Conservation (phyloP, 2,888 invertebrate species). For the Masnerella sp. region DNA sequence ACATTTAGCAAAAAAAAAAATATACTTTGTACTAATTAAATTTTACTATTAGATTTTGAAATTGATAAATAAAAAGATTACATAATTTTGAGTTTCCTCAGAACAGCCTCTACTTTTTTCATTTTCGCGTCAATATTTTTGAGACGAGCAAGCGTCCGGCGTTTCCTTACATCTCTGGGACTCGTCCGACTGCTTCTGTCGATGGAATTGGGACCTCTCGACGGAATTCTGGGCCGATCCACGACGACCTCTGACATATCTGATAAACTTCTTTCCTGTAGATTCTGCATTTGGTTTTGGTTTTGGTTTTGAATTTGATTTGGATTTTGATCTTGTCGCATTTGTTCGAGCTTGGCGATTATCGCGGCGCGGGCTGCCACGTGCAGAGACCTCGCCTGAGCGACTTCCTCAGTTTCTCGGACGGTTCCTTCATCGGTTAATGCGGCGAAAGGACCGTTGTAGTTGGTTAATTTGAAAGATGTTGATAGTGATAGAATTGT, state of each 20-base stretch:
- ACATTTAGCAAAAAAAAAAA: not conserved
- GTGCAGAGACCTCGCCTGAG: slow-evolving; percentile 4
- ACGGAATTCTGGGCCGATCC: no score
- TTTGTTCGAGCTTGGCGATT: slow-evolving; percentile 6
- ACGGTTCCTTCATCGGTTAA: slow-evolving; percentile 20
- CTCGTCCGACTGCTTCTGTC: not conserved
- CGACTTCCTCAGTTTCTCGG: slow-evolving; percentile 15
- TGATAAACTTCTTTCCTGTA: no score
- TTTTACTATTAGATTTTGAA: no score
- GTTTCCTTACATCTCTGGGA: slow-evolving; percentile 37
- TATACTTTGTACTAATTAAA: no score
- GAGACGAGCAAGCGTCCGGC: slow-evolving; percentile 3
- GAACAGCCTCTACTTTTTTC: slow-evolving; percentile 38
- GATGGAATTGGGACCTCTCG: not conserved
- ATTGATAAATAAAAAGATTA: slow-evolving; percentile 4
- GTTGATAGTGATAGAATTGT: not conserved
- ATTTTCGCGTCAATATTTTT: slow-evolving; percentile 44
- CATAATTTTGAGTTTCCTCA: slow-evolving; percentile 25
- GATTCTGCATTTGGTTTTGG: no score
- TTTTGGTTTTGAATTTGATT: no score
- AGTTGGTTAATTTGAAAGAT: not conserved
- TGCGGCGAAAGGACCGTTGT: not conserved
- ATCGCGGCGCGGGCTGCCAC: slow-evolving; percentile 4
- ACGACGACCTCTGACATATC: not conserved
- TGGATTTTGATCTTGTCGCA: not conserved